phyloP scores from a whole-genome alignment of 2,113 vertebrate species.

The Eurypyga helias region DNA sequence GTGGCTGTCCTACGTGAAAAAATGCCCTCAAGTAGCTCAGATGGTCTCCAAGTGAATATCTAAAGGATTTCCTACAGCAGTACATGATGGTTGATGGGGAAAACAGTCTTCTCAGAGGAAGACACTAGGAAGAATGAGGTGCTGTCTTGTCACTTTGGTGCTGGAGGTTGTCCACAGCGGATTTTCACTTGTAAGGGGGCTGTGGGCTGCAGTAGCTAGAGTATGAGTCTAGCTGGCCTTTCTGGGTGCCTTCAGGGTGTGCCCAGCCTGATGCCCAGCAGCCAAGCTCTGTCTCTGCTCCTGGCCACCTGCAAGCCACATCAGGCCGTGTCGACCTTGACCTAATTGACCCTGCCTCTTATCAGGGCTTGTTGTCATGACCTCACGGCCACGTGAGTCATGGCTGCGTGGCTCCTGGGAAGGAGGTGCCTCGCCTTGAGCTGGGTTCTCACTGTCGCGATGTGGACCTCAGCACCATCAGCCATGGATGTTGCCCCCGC shows the following conservation, averaged over 20 bases:
- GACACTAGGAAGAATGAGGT: background rate
- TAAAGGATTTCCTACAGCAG: background rate
- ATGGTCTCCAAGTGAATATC: background rate
- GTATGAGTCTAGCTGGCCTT: background rate
- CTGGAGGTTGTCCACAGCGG: background rate
- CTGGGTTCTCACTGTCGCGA: accelerated
- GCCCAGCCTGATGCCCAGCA: accelerated
- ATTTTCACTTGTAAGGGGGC: accelerated
- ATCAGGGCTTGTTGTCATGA: background rate
- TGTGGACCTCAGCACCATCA: background rate
- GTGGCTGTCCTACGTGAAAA: background rate
- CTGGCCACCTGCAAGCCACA: background rate
- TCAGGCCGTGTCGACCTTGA: background rate
- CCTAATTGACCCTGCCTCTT: background rate
- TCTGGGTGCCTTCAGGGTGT: background rate
- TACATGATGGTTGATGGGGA: background rate
- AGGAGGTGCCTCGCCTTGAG: background rate
- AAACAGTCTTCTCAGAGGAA: background rate
- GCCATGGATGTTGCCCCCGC: background rate
- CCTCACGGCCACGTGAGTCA: background rate
- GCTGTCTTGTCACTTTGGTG: background rate
- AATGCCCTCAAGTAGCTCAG: background rate
- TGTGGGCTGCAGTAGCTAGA: background rate
- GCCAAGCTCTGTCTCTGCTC: background rate
- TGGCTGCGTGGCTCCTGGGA: background rate